phyloP scores from a whole-genome alignment of 1,140 invertebrate species.

The Magallana angulata region DNA sequence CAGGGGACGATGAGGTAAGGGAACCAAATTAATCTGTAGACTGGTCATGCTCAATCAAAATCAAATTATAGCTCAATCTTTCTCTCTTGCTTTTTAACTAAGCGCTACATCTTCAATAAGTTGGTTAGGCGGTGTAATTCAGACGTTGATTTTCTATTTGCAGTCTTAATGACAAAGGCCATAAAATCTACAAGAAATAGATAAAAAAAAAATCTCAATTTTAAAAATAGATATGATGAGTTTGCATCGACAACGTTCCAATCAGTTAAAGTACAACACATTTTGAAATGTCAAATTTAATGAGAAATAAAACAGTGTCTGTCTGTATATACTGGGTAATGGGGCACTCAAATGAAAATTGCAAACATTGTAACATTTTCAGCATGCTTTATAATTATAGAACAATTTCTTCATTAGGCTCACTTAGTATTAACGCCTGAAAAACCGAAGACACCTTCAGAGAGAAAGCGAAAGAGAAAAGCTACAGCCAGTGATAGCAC shows the following conservation, averaged over 20 bases:
- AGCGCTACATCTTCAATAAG: too few species aligned
- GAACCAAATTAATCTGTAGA: slow-evolving; percentile 19
- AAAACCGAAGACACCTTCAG: slow-evolving; percentile 72
- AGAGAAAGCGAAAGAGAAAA: slow-evolving; percentile 79
- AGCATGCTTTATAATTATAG: slow-evolving; percentile 31
- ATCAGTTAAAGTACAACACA: neutral
- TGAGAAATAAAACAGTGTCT: neutral
- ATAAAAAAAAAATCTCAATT: neutral
- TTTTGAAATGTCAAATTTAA: neutral
- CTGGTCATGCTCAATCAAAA: slow-evolving; percentile 30
- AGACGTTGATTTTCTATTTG: too few species aligned
- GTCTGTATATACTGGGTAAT: neutral
- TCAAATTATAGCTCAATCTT: neutral
- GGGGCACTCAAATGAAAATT: too few species aligned
- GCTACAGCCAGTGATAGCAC: slow-evolving; percentile 64
- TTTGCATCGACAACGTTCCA: neutral
- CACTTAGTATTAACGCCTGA: slow-evolving; percentile 74
- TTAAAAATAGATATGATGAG: neutral
- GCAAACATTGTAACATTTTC: neutral
- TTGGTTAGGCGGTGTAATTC: too few species aligned
- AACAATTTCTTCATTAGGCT: slow-evolving; percentile 38
- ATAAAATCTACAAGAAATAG: too few species aligned
- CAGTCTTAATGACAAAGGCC: too few species aligned
- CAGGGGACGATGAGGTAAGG: slow-evolving; percentile 59
- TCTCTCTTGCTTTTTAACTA: too few species aligned